Conservation (phyloP, 53 echinoderm and acorn worm genomes). For the Crossaster papposus region DNA sequence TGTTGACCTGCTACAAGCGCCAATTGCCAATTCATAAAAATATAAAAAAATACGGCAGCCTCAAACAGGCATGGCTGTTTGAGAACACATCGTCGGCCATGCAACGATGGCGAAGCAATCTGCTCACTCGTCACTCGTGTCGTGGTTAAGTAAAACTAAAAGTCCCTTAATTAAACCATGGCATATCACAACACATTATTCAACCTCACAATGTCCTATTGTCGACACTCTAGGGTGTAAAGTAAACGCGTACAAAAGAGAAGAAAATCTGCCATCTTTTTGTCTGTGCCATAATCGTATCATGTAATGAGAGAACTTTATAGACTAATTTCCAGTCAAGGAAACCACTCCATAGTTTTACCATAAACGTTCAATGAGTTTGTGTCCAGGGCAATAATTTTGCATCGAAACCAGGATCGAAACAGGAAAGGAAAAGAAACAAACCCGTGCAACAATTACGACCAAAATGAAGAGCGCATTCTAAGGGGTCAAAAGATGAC, state of each 20-base stretch:
- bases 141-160: not conserved
- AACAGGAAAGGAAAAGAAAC: not conserved
- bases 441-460: not conserved
- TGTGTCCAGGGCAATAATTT: not conserved
- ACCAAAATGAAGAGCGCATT: not conserved
- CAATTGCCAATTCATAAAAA: slow-evolving; percentile 8
- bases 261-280: too few relatives aligned
- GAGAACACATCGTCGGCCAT: not conserved
- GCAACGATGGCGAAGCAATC: not conserved
- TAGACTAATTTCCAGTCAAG: not conserved
- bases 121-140: not conserved
- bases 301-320: not conserved
- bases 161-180: too few relatives aligned
- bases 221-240: too few relatives aligned
- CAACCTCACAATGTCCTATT: too few relatives aligned
- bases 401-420: not conserved
- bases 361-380: not conserved
- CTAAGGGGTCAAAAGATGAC: not conserved
- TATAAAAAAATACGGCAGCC: not conserved
- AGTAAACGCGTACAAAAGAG: too few relatives aligned
- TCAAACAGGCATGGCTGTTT: not conserved
- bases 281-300: not conserved
- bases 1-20: not conserved
- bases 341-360: not conserved
- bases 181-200: not conserved